Base-by-base conservation (phyloP, 2,797 vertebrate genomes). In the Iguana delicatissima region DNA sequence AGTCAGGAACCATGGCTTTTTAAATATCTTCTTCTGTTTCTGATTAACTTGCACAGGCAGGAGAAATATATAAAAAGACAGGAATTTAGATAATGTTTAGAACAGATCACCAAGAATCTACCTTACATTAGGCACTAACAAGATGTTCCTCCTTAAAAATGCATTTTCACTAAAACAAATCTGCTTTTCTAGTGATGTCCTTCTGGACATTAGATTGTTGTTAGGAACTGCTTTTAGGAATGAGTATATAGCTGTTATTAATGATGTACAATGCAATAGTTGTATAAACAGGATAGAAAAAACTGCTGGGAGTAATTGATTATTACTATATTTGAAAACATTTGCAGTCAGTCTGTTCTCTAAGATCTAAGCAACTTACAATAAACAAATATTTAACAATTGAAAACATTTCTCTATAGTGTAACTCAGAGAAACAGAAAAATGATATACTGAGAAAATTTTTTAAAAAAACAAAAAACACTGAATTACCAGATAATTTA, bases 141-240 rank as follows among this genome's bases (percentile, higher is more conserved):
- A 72, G 83, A 73, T 52, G 35, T 1, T 84, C 32, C 13, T 73
- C 24, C 74, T 55, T 84, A 88, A 64, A 62, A 38, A 69, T 0
- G 0, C 67, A 80, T 73, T 20, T 62, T 57, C 32, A 50, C 55
- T 42, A 42, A 0, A 0, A 1, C 62, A 80, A 3, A 10, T 14
- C 0, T 2, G 0, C 0, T 29, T 50, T 12, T 57, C 38, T 12
- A 0, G n/a, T 83, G n/a, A 86, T 85, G 62, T 87, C 85, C 92
- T 55, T 7, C 86, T 52, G 55, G 57, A 35, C 52, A 93, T 4
- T 90, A 72, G 55, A 10, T n/a, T 80, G 72, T 77, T 67, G 64
- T 67, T 29, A 29, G 64, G 26, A 67, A 67, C 20, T 26, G 0
- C n/a, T 86, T 4, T 4, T 62, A 74, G 22, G 26, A 91, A 22